These are phyloP conservation scores for Aptenodytes forsteri DNA, from an alignment of 2,113 vertebrate species.

Conservation along the genomic window DNA sequence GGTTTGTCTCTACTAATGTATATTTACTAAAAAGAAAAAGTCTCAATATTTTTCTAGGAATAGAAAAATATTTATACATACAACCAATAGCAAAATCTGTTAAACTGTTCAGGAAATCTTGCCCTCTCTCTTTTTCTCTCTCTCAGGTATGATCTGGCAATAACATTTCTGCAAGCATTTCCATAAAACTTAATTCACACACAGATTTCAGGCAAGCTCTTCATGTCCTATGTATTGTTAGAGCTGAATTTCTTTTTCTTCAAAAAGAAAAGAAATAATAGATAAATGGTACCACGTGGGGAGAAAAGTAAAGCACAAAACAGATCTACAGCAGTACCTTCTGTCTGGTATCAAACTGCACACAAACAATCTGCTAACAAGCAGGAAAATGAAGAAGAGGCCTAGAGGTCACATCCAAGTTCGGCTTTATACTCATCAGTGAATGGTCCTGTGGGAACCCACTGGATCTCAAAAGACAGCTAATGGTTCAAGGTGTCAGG, in stretches of 20 bases:
- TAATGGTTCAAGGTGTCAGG: background rate
- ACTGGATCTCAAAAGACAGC: background rate
- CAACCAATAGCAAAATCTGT: background rate
- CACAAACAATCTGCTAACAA: conserved; percentile 30
- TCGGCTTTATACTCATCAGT: conserved; percentile 6
- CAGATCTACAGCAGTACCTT: background rate
- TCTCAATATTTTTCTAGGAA: background rate
- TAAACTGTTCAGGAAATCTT: background rate
- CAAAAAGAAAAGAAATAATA: background rate
- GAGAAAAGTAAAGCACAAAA: background rate
- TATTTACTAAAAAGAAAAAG: background rate
- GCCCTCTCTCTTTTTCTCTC: background rate
- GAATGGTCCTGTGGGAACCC: conserved; percentile 13
- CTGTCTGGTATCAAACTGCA: background rate
- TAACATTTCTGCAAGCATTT: background rate
- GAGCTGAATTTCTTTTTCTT: background rate
- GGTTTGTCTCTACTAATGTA: background rate
- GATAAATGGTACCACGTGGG: background rate
- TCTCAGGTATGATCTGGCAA: background rate
- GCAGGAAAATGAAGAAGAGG: conserved; percentile 27
- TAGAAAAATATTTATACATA: background rate
- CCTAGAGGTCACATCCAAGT: conserved; percentile 18
- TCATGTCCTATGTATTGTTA: background rate
- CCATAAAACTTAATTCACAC: background rate
- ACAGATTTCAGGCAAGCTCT: background rate